A percentile compares a stretch with the other conserved stretches of the same genome.
phyloP scores from a whole-genome alignment of 2,888 invertebrate species.

The Stictocephala bisonia region DNA sequence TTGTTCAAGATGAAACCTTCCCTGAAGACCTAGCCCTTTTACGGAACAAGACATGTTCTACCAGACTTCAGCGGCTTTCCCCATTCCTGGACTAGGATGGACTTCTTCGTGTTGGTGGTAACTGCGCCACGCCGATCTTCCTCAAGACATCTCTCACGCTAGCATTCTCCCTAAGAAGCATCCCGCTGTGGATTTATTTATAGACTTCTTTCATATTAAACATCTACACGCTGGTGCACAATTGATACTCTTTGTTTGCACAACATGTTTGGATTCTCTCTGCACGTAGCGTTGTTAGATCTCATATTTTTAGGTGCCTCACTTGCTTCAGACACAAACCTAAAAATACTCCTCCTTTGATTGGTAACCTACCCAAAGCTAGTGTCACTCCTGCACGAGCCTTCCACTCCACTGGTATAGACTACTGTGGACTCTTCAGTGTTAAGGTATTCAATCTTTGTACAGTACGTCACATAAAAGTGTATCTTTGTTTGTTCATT shows the following conservation, averaged over 20 bases:
- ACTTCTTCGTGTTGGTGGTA: not conserved
- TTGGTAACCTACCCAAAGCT: slow-evolving; percentile 37
- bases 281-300: not conserved
- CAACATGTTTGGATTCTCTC: slow-evolving; percentile 6
- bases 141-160: not conserved
- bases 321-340: not conserved
- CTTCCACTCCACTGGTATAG: slow-evolving; percentile 19
- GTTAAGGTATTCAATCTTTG: too few relatives aligned
- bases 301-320: not conserved
- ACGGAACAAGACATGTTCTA: too few relatives aligned
- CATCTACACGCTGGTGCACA: not conserved
- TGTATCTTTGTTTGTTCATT: slow-evolving; percentile 57
- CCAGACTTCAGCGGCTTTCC: too few relatives aligned
- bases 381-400: slow-evolving; percentile 14
- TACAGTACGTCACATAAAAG: slow-evolving; percentile 43
- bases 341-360: not conserved
- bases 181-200: not conserved
- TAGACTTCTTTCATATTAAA: not conserved
- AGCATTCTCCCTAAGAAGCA: not conserved
- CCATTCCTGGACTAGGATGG: not conserved
- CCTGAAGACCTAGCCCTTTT: too few relatives aligned
- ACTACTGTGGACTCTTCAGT: slow-evolving; percentile 24
- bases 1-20: too few relatives aligned
- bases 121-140: too few relatives aligned
- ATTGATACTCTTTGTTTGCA: not conserved